Evolutionary conservation across 2,888 invertebrate genomes (phyloP).

Genomic region (Petrolisthes cinctipes): DNA sequence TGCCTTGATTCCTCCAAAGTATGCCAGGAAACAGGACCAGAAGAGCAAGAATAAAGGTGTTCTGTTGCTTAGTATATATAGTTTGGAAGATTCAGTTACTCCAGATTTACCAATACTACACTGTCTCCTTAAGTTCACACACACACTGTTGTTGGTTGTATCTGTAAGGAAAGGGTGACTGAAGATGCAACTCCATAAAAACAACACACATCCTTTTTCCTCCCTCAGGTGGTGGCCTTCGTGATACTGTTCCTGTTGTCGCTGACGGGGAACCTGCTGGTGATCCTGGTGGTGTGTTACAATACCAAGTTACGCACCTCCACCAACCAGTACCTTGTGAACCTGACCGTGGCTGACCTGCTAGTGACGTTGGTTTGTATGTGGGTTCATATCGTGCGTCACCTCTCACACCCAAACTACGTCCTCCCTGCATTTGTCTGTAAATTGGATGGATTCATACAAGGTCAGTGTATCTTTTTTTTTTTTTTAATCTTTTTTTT

Average conservation of each 20-base stretch:
- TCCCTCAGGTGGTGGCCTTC: constrained; percentile 67
- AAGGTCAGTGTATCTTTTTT: constrained; percentile 67
- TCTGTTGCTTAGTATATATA: no score
- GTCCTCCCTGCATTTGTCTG: constrained; percentile 68
- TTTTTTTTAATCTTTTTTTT: no score
- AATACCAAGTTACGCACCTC: constrained; percentile 68
- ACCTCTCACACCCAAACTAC: constrained; percentile 67
- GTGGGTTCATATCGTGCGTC: constrained; percentile 68
- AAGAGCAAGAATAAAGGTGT: no score
- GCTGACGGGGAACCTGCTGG: constrained; percentile 67
- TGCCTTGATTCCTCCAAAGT: no score
- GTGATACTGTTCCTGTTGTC: constrained; percentile 67
- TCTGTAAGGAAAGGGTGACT: no score
- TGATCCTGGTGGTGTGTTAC: constrained; percentile 67
- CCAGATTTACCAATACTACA: no score
- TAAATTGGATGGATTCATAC: constrained; percentile 68
- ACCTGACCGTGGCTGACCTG: constrained; percentile 68
- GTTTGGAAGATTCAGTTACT: no score
- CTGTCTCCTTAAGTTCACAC: no score
- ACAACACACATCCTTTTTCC: no score
- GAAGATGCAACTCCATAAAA: no score
- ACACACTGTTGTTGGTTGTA: no score
- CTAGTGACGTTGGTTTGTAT: constrained; percentile 68
- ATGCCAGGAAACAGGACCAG: no score
- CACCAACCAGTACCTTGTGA: constrained; percentile 68